Percentiles rank a stretch among this genome's conserved stretches.
phyloP scores from a whole-genome alignment of 1,140 invertebrate genomes.

The Drosophila sp. region DNA sequence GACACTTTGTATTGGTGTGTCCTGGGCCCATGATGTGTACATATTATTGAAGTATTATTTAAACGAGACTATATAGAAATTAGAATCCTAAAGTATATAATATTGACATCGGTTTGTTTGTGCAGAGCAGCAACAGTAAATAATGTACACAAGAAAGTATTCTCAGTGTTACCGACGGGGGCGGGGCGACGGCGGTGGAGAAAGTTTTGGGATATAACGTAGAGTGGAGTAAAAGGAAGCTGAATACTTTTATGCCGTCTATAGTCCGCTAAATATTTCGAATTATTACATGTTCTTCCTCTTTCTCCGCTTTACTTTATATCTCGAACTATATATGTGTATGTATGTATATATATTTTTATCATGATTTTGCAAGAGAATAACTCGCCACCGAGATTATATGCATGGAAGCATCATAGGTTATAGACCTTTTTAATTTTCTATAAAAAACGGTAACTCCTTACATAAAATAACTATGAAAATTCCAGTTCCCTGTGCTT shows the following conservation, averaged over 20 bases:
- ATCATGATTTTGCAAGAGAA: slow-evolving; percentile 61
- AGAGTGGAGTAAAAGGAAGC: neutral
- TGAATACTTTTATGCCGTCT: neutral
- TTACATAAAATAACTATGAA: slow-evolving; percentile 42
- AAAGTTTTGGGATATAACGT: slow-evolving; percentile 1
- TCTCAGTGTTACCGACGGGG: neutral
- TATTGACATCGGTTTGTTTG: neutral
- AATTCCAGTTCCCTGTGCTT: slow-evolving; percentile 70
- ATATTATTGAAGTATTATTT: slow-evolving; percentile 76
- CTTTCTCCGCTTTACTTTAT: slow-evolving; percentile 22
- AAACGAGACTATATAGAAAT: slow-evolving; percentile 36
- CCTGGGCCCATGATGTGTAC: slow-evolving; percentile 32
- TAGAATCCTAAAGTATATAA: slow-evolving; percentile 17
- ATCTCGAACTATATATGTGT: slow-evolving; percentile 39
- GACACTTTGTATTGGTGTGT: slow-evolving; percentile 40
- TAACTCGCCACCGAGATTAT: slow-evolving; percentile 76
- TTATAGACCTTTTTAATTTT: slow-evolving; percentile 52
- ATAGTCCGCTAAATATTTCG: neutral
- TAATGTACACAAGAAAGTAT: slow-evolving; percentile 3
- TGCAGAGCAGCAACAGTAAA: neutral
- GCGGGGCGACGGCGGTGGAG: neutral
- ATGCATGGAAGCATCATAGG: slow-evolving; percentile 61
- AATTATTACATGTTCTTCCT: slow-evolving; percentile 4
- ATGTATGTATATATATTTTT: slow-evolving; percentile 50
- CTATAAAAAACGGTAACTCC: slow-evolving; percentile 36